Conservation (phyloP, 2,113 vertebrate species). For the Mandrillus leucophaeus region DNA sequence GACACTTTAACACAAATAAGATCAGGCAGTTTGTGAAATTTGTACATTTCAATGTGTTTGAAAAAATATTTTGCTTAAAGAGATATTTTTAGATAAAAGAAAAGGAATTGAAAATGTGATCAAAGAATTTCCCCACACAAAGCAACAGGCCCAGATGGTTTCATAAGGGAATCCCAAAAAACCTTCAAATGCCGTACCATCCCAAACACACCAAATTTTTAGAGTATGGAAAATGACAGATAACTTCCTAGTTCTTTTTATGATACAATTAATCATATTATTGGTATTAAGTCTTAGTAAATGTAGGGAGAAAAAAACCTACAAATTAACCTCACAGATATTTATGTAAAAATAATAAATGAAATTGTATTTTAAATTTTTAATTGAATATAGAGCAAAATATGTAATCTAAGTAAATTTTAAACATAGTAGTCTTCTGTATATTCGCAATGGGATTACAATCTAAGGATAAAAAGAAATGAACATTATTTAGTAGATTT, state of each 20-base stretch:
- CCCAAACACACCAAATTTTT: background rate
- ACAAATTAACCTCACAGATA: background rate
- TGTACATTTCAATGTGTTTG: constrained; percentile 11
- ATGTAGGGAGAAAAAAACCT: background rate
- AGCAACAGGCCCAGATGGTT: background rate
- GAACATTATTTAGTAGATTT: background rate
- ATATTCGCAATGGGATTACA: background rate
- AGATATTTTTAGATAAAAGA: background rate
- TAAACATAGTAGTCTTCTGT: background rate
- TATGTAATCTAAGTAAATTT: background rate
- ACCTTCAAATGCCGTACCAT: background rate
- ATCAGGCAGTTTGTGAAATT: background rate
- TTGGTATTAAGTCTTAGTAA: background rate
- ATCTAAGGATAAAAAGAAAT: background rate
- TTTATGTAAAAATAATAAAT: background rate
- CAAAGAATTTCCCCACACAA: background rate
- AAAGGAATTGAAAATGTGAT: background rate
- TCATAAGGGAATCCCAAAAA: background rate
- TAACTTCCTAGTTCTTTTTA: background rate
- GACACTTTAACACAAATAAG: background rate
- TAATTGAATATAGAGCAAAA: background rate
- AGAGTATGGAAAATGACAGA: background rate
- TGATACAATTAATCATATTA: background rate
- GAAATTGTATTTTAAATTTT: background rate
- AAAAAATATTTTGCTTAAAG: constrained; percentile 12